Evolutionary conservation across 2,113 vertebrate species (phyloP).

Genomic region (Geococcyx californianus): DNA sequence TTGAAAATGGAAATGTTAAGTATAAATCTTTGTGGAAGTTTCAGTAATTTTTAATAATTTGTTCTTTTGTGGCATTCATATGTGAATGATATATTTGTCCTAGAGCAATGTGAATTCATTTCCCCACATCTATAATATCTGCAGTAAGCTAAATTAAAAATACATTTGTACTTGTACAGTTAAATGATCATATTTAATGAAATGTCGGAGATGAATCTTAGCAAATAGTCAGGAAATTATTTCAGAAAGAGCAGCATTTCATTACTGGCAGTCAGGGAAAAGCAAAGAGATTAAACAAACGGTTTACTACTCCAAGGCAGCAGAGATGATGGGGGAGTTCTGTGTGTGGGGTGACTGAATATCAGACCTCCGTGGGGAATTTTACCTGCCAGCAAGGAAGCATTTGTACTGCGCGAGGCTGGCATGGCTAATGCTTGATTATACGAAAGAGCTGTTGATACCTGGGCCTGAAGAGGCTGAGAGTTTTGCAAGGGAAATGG

Average conservation of each 20-base stretch:
- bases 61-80: slow-evolving; percentile 78
- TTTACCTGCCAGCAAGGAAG: fast-evolving
- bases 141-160: slow-evolving; percentile 89
- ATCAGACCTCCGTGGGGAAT: background rate
- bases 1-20: slow-evolving; percentile 80
- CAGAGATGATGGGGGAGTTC: background rate
- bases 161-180: slow-evolving; percentile 89
- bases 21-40: slow-evolving; percentile 85
- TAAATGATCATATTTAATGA: slow-evolving; percentile 91
- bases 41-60: slow-evolving; percentile 87
- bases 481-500: fast-evolving
- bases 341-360: background rate
- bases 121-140: slow-evolving; percentile 85
- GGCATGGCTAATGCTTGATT: fast-evolving
- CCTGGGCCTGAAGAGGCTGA: background rate
- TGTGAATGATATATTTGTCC: slow-evolving; percentile 86
- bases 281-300: slow-evolving; percentile 79
- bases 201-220: slow-evolving; percentile 88
- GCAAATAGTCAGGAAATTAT: slow-evolving; percentile 86
- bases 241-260: slow-evolving; percentile 81
- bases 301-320: slow-evolving; percentile 54
- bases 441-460: background rate
- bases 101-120: slow-evolving; percentile 86
- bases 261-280: slow-evolving; percentile 74
- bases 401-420: fast-evolving